phyloP scores from a whole-genome alignment of 2,888 invertebrate genomes.

The Melanchra persicariae region DNA sequence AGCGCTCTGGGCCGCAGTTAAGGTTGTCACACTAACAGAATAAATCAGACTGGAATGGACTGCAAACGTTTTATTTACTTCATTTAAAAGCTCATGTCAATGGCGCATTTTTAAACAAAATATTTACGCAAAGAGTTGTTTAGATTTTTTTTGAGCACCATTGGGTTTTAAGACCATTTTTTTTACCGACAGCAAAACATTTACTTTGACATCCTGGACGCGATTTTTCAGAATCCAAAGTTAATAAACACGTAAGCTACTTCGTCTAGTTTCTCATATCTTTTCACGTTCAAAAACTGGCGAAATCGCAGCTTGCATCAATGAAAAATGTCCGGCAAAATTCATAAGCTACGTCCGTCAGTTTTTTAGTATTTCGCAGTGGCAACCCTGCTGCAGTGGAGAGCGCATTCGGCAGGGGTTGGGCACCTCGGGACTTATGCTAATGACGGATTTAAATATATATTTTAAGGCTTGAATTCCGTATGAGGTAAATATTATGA shows the following conservation, averaged over 20 bases:
- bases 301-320: neutral
- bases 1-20: constrained; percentile 30
- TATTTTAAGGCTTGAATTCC: constrained; percentile 63
- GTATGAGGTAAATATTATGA: constrained; percentile 60
- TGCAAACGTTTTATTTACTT: neutral
- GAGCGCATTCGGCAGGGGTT: constrained; percentile 48
- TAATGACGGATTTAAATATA: constrained; percentile 74
- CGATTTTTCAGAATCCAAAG: neutral
- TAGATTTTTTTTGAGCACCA: too few species aligned
- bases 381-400: constrained; percentile 44
- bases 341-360: constrained; percentile 14
- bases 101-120: too few species aligned
- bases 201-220: neutral
- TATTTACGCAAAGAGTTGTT: too few species aligned
- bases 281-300: constrained; percentile 3
- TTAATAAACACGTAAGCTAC: neutral
- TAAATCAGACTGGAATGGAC: neutral
- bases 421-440: constrained; percentile 68
- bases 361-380: constrained; percentile 8
- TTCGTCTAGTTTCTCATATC: neutral
- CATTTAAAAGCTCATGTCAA: too few species aligned
- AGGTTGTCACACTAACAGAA: constrained; percentile 9
- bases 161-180: too few species aligned
- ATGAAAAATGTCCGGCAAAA: constrained; percentile 10
- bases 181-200: too few species aligned